Conservation (phyloP, 2,888 invertebrate species). For the Melitaea athalia region DNA sequence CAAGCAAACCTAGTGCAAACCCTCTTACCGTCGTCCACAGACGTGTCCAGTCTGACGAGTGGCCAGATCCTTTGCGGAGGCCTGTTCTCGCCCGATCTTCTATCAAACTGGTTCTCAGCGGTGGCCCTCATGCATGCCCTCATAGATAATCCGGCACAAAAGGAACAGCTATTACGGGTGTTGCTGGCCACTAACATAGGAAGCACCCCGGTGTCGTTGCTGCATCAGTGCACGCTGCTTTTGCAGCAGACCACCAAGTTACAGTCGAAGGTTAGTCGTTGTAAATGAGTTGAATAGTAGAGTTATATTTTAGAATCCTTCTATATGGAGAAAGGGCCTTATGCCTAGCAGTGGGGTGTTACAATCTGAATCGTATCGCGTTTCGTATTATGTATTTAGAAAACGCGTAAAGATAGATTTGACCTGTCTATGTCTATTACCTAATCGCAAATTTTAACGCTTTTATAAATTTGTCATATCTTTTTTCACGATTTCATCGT, state of each 20-base stretch:
- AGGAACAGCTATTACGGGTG: slow-evolving; percentile 95
- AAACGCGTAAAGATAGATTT: too few species aligned
- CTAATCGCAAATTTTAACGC: too few species aligned
- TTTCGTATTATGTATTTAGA: too few species aligned
- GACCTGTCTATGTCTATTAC: too few species aligned
- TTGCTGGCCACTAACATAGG: slow-evolving; percentile 92
- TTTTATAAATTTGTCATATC: too few species aligned
- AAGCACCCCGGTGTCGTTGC: slow-evolving; percentile 92
- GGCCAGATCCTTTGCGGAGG: slow-evolving; percentile 97
- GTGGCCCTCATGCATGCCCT: slow-evolving; percentile 95
- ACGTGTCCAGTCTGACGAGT: slow-evolving; percentile 86
- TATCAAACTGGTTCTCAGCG: slow-evolving; percentile 98
- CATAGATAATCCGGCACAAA: slow-evolving; percentile 91
- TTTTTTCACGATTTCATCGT: too few species aligned
- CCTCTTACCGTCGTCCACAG: slow-evolving; percentile 92
- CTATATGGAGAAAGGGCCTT: background rate
- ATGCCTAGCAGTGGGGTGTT: too few species aligned
- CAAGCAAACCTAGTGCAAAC: slow-evolving; percentile 95
- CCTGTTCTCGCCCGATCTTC: slow-evolving; percentile 91
- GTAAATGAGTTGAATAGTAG: background rate
- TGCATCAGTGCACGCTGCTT: slow-evolving; percentile 93
- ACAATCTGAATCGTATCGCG: too few species aligned
- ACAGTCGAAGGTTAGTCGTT: slow-evolving; percentile 84
- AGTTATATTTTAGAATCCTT: background rate
- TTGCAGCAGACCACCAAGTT: slow-evolving; percentile 91